Conservation (phyloP, 2,888 invertebrate species). For the Arrhopalites spinosus region DNA sequence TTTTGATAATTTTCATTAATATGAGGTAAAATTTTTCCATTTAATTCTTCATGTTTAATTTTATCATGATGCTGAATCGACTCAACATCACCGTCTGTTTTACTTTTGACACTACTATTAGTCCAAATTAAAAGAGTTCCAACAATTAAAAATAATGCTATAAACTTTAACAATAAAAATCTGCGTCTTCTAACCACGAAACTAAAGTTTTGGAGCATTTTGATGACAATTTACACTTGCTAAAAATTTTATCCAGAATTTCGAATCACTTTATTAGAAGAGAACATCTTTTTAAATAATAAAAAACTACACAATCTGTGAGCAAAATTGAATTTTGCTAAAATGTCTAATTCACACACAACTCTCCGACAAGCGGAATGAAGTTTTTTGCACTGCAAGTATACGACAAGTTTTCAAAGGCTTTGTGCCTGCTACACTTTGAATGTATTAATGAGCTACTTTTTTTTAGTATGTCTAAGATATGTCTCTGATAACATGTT, state of each 20-base stretch:
- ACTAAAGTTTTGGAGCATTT: conserved; percentile 11
- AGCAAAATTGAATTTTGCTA: neutral
- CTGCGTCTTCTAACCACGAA: conserved; percentile 50
- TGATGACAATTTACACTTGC: neutral
- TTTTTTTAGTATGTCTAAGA: no score
- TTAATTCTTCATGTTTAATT: neutral
- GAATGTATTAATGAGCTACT: no score
- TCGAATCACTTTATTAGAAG: no score
- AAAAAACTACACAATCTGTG: no score
- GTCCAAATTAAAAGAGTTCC: conserved; percentile 52
- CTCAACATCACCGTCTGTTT: neutral
- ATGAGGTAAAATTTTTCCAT: conserved; percentile 24
- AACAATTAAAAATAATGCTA: conserved; percentile 47
- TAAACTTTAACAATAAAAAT: conserved; percentile 48
- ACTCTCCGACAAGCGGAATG: neutral
- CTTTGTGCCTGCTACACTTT: no score
- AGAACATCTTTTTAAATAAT: no score
- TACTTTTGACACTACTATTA: conserved; percentile 33
- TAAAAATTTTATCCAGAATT: no score
- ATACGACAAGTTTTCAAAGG: no score
- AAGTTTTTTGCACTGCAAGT: neutral
- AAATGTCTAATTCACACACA: neutral
- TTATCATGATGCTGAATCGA: neutral
- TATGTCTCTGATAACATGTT: no score
- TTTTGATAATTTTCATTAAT: conserved; percentile 41